These are phyloP conservation scores for Dendroctonus valens DNA, from an alignment of 1,140 invertebrate genomes.

Conservation along the genomic window DNA sequence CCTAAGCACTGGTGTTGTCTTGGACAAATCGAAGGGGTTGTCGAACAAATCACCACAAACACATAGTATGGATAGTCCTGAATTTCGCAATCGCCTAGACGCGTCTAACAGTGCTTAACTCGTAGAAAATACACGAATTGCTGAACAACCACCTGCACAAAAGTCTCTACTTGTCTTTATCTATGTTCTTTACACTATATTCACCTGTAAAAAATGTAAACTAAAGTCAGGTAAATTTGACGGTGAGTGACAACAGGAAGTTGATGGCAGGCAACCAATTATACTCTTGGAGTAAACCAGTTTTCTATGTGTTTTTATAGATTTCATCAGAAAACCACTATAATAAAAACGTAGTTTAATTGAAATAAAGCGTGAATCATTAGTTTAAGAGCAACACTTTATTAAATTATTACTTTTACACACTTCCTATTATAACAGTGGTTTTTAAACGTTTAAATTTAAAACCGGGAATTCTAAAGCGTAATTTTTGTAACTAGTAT, in stretches of 20 bases:
- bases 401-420: neutral
- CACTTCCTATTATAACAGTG: neutral
- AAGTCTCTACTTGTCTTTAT: no score
- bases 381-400: neutral
- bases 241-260: neutral
- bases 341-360: neutral
- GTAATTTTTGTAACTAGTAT: neutral
- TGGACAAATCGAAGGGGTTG: no score
- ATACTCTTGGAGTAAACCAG: no score
- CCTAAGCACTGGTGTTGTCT: no score
- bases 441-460: neutral
- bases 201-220: conserved; percentile 23
- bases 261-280: no score
- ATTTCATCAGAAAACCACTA: no score
- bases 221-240: conserved; percentile 1
- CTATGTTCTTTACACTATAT: no score
- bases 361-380: neutral
- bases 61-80: no score
- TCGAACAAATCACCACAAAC: no score
- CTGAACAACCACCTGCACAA: conserved; percentile 17
- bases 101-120: no score
- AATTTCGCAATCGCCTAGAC: no score
- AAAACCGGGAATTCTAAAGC: neutral
- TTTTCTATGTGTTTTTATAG: no score
- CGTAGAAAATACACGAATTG: neutral